Evolutionary conservation across 2,888 invertebrate species (phyloP).

Genomic region (Antheraea yamamai): DNA sequence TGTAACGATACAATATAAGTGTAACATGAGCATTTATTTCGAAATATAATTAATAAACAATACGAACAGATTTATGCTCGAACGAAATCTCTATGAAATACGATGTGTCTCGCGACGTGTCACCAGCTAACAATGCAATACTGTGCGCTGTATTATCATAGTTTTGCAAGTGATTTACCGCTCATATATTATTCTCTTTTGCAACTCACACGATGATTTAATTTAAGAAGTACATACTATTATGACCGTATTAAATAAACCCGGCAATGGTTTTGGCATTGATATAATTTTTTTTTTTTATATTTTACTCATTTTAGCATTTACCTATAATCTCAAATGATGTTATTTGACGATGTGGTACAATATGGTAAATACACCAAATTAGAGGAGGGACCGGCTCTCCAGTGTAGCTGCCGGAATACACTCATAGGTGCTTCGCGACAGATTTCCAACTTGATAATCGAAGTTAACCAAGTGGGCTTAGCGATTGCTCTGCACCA

Average conservation of each 20-base stretch:
- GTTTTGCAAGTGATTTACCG: constrained; percentile 51
- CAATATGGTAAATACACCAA: no score
- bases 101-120: constrained; percentile 39
- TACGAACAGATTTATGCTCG: constrained; percentile 50
- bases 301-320: background rate
- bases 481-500: no score
- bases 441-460: no score
- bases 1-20: background rate
- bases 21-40: constrained; percentile 37
- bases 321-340: background rate
- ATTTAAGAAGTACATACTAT: constrained; percentile 16
- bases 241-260: constrained; percentile 8
- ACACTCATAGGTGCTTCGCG: no score
- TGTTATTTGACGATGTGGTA: no score
- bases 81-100: constrained; percentile 61
- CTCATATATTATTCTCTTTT: constrained; percentile 36
- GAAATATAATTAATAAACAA: constrained; percentile 47
- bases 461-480: no score
- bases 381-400: no score
- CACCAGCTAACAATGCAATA: constrained; percentile 49
- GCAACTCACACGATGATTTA: constrained; percentile 26
- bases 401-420: no score
- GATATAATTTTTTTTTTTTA: constrained; percentile 36
- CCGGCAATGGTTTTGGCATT: constrained; percentile 8
- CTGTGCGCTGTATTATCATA: constrained; percentile 43